Evolutionary conservation across 2,797 vertebrate genomes (phyloP).

Genomic region (Notamacropus eugenii): DNA sequence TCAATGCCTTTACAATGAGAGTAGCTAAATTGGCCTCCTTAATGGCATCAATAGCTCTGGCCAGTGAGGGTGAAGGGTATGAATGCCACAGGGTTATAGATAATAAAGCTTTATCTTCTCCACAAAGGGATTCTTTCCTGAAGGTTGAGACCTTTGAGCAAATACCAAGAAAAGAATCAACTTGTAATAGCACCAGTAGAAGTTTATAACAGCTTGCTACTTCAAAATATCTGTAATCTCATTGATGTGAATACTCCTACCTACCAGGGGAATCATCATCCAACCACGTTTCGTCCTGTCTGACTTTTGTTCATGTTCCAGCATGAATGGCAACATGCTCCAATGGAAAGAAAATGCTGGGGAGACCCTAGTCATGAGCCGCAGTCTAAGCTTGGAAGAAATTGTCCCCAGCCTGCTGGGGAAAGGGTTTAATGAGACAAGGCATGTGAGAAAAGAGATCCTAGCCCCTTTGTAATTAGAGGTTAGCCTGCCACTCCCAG

Average conservation of each 20-base stretch:
- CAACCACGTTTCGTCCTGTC: not conserved
- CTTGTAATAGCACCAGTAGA: not conserved
- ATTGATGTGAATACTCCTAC: not conserved
- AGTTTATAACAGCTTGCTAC: not conserved
- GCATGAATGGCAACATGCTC: not conserved
- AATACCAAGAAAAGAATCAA: not conserved
- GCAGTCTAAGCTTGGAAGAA: not conserved
- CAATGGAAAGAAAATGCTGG: not conserved
- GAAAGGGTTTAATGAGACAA: not conserved
- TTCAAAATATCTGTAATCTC: not conserved
- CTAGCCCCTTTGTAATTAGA: not conserved
- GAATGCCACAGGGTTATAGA: not conserved
- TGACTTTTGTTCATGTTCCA: not conserved
- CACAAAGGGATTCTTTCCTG: not conserved
- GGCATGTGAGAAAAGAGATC: not conserved
- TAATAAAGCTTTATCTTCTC: slow-evolving; percentile 6
- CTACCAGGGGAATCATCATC: not conserved
- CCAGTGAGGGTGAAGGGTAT: not conserved
- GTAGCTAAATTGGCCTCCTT: not conserved
- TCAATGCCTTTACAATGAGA: not conserved
- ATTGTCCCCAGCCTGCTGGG: not conserved
- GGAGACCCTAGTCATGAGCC: not conserved
- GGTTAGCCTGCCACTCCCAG: not conserved
- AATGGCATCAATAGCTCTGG: not conserved
- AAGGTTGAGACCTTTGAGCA: slow-evolving; percentile 3